phyloP scores from a whole-genome alignment of 2,888 invertebrate species.

The Heteropelma amictum region DNA sequence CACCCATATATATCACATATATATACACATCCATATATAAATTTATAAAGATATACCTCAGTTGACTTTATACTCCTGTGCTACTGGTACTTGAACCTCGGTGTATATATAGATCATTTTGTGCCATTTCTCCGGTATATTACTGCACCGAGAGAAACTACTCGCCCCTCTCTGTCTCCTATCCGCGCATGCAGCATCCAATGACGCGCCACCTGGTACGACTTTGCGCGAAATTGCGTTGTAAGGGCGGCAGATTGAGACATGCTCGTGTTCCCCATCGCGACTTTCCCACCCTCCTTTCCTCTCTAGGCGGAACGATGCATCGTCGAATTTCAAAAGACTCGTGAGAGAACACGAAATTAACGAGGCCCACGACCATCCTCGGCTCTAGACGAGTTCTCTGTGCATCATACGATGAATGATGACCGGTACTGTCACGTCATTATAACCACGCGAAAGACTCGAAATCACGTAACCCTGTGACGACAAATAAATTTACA shows the following conservation, averaged over 20 bases:
- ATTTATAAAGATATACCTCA: too few relatives aligned
- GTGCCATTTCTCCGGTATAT: conserved; percentile 17
- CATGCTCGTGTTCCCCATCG: conserved; percentile 47
- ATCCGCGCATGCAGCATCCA: conserved; percentile 37
- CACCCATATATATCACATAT: neutral
- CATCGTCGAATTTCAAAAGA: conserved; percentile 45
- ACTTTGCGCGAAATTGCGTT: conserved; percentile 55
- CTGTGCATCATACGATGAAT: too few relatives aligned
- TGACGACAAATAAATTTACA: too few relatives aligned
- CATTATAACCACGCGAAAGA: too few relatives aligned
- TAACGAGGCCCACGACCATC: neutral
- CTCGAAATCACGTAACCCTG: too few relatives aligned
- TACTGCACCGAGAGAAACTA: conserved; percentile 30
- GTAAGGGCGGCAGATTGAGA: conserved; percentile 57
- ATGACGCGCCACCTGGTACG: conserved; percentile 55
- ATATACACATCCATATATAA: conserved; percentile 3
- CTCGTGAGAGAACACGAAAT: conserved; percentile 47
- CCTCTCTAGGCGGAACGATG: conserved; percentile 27
- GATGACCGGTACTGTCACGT: too few relatives aligned
- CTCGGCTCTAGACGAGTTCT: too few relatives aligned
- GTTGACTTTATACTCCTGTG: neutral
- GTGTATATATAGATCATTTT: conserved; percentile 24
- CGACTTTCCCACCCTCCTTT: conserved; percentile 1
- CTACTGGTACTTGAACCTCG: neutral
- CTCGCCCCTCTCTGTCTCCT: conserved; percentile 1